Evolutionary conservation across 92 coral and sea anemone species (phyloP), one percentile per base, ranked within the genome.

Genomic region (Palythoa grandiflora): DNA sequence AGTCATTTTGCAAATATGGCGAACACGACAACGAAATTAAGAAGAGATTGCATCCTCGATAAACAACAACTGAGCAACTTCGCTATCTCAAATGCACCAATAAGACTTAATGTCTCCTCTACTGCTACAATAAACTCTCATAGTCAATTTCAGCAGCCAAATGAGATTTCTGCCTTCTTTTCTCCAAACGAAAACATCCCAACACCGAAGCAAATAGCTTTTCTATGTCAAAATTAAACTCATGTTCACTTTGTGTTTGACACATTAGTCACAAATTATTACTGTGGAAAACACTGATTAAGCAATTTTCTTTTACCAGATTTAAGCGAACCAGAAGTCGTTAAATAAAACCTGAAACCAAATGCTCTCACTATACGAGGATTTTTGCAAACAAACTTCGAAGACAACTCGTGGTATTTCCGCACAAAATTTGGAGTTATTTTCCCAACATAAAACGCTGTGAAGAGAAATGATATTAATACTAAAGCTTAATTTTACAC

Each of bases 1-100:
- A 81, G 86, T 81, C 86, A 81, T 6, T 66, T 81, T 65, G 79
- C 79, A 50, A 76, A 68, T 76, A 89, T 68, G 86, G 78, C 59
- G 78, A 40, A 53, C 66, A 57, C 63, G 83, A 70, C 60, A 54
- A 65, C 17, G 52, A 52, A 61, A 28, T 84, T 15, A 85, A 85
- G 59, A 54, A 77, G 28, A 76, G 79, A 88, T 85, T 19, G 86
- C 53, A 16, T 51, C 47, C 47, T 28, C 84, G 65, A 71, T 85
- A 55, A 81, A 47, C 52, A 66, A 66, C 71, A 66, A 68, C 75
- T 66, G 84, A 15, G 61, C 44, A 66, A 9, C 21, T 44, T 19
- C 68, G 63, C 47, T 63, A 28, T 17, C 14, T 16, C 16, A 66
- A 81, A 48, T 21, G 44, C 37, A 66, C 1, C 35, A 53, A 47